Percentiles rank a stretch among this genome's conserved stretches.
Conservation (phyloP, 2,888 invertebrate species). For the Nephrotoma guestfalica region DNA sequence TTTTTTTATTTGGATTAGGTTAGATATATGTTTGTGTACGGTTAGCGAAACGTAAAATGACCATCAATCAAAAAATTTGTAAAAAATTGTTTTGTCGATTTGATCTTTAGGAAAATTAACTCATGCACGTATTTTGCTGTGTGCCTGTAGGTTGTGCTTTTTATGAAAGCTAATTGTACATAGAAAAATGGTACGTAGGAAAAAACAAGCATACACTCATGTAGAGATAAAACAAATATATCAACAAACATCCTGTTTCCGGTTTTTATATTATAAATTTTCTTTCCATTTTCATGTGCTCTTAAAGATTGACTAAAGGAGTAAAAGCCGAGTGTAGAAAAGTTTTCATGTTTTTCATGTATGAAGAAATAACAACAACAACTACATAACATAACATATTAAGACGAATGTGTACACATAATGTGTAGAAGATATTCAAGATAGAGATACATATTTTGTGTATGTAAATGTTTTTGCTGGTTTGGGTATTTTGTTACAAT, state of each 20-base stretch:
- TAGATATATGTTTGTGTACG: no score
- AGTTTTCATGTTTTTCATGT: background rate
- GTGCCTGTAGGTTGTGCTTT: no score
- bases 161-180: no score
- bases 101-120: background rate
- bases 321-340: background rate
- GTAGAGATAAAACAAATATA: background rate
- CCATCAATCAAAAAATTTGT: no score
- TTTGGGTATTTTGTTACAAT: background rate
- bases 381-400: background rate
- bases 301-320: background rate
- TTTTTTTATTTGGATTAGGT: no score
- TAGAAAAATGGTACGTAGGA: no score
- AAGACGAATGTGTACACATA: background rate
- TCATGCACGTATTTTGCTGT: background rate
- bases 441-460: background rate
- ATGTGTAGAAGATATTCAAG: background rate
- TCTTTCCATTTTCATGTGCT: background rate
- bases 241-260: background rate
- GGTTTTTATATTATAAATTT: background rate
- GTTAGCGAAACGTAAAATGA: no score
- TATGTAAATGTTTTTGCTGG: background rate
- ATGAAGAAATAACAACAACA: background rate
- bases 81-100: no score
- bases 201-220: background rate